Evolutionary conservation across 2,888 invertebrate genomes (phyloP).

Genomic region (Xestia sexstrigata): DNA sequence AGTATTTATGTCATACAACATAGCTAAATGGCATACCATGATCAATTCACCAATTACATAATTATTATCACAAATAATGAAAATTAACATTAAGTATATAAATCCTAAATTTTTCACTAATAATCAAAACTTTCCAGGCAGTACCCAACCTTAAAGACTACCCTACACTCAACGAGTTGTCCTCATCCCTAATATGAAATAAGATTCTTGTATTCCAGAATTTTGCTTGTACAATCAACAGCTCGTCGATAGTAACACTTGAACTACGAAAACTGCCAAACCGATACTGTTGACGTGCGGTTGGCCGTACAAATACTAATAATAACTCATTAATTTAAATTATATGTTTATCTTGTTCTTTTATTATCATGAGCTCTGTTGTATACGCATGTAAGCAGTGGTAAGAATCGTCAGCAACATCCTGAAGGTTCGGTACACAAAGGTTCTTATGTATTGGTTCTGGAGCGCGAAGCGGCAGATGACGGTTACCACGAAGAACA

Average conservation of each 20-base stretch:
- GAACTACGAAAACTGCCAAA: not conserved
- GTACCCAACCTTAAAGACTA: not conserved
- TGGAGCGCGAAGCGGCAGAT: constrained; percentile 77
- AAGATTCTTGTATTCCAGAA: not conserved
- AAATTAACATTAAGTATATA: not conserved
- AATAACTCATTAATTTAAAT: constrained; percentile 5
- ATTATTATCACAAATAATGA: not conserved
- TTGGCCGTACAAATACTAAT: not conserved
- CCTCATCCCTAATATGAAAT: not conserved
- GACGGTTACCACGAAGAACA: constrained; percentile 73
- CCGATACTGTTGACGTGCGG: not conserved
- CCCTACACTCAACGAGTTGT: not conserved
- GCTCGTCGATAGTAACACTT: not conserved
- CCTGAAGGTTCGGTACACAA: constrained; percentile 76
- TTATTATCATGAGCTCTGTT: constrained; percentile 30
- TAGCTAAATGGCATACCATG: not conserved
- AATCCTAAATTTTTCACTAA: not conserved
- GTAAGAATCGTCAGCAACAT: constrained; percentile 72
- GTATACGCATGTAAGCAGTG: constrained; percentile 66
- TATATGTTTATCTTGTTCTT: not conserved
- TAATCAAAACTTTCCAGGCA: not conserved
- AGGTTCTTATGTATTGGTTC: constrained; percentile 72
- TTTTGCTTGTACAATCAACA: not conserved
- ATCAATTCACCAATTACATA: not conserved
- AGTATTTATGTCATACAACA: not conserved